Evolutionary conservation across 2,888 invertebrate species (phyloP), one percentile per base, ranked within the genome.

Genomic region (Acheta domesticus): DNA sequence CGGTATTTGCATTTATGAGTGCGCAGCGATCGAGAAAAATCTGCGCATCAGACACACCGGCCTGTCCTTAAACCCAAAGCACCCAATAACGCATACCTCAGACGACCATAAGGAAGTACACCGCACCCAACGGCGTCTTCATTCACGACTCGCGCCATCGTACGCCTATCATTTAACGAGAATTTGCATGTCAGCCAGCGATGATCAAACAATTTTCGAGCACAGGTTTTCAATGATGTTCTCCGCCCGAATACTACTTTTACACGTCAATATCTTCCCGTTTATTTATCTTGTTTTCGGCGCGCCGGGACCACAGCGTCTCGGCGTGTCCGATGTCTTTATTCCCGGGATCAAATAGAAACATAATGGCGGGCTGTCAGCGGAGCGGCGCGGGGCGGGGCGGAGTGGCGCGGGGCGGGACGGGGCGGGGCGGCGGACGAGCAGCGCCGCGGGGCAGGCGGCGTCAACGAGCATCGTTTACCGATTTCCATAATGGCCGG

Each of bases 271-370:
- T 62, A 62, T 62, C 14, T 62, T 62, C 16, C 8, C n/a, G 62
- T 62, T 62, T 62, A 62, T 62, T 14, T n/a, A 62, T 62, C 14
- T 62, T 62, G 62, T 62, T 62, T 14, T 62, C 36, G 62, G 62
- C 62, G 16, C 14, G 62, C 62, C 16, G 62, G 62, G 62, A 19
- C 14, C n/a, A 16, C 8, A 2, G 3, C 12, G 62, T 16, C 12
- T 2, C 62, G 62, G 62, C 62, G n/a, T 62, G 62, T 62, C 62
- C 16, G 62, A 62, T 62, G 62, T 19, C 62, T 62, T 62, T 62
- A 62, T 62, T 62, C n/a, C 62, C 16, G n/a, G 62, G 62, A 62
- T 62, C 62, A 62, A 62, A 62, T 62, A 62, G 62, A 62, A 62
- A 19, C 62, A 62, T 62, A 62, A 62, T 62, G 62, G 14, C n/a